A percentile compares a stretch with the other conserved stretches of the same genome.
Conservation (phyloP, 2,113 vertebrate species). For the Zosterops borbonicus region DNA sequence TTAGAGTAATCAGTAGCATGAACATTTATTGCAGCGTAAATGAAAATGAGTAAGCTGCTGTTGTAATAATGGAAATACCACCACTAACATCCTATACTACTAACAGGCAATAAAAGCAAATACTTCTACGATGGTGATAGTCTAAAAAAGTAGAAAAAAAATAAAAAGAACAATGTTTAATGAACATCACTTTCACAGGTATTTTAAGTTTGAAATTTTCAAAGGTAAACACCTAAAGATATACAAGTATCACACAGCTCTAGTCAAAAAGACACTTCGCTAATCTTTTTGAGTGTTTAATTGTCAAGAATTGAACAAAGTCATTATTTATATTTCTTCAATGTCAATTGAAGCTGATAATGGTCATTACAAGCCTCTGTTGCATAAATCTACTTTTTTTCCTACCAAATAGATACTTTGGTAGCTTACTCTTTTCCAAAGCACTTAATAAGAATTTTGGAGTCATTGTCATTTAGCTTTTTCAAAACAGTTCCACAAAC, state of each 20-base stretch:
- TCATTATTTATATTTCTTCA: background rate
- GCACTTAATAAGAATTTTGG: background rate
- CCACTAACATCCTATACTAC: background rate
- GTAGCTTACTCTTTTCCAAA: background rate
- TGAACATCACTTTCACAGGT: background rate
- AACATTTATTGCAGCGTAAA: background rate
- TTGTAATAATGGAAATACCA: background rate
- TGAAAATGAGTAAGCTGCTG: background rate
- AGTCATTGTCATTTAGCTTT: background rate
- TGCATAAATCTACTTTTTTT: background rate
- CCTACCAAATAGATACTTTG: background rate
- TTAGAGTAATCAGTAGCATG: background rate
- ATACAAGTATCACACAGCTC: background rate
- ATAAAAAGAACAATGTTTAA: background rate
- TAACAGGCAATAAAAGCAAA: background rate
- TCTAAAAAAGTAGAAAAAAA: background rate
- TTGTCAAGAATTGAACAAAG: background rate
- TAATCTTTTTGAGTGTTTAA: background rate
- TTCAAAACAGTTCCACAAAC: background rate
- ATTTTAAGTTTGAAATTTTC: background rate
- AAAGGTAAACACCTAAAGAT: background rate
- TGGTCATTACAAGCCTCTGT: background rate
- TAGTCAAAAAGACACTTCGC: background rate
- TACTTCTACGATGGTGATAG: background rate
- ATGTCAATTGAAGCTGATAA: background rate